Evolutionary conservation across 2,113 vertebrate genomes (phyloP), one percentile per base, ranked within the genome.

Genomic region (Elachura formosa): DNA sequence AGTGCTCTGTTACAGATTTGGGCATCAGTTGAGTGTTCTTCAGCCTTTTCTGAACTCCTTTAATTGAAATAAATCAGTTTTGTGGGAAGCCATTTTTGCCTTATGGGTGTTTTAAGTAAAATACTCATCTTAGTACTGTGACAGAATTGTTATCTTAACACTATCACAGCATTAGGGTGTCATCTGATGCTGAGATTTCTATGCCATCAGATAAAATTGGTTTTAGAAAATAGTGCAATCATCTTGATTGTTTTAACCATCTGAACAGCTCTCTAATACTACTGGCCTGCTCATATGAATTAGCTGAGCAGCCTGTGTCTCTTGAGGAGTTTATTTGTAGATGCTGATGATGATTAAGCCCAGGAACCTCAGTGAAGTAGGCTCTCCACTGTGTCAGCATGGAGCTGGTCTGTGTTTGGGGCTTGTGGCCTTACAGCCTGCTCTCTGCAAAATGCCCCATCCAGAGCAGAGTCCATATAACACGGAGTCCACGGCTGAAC

Each of bases 171-270:
- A 66, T 82, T 72, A 93, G 64, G 34, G 15, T 67, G 72, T 90
- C 40, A 45, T 79, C 78, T 79, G 68, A 84, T 76, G 89, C 76
- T 71, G 40, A 82, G 55, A 73, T 84, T 93, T 91, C 73, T 59
- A 3, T 89, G 79, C 84, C 80, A 66, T 93, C 82, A 87, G 83
- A 63, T 81, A 78, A 79, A 88, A 90, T 46, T 58, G n/a, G n/a
- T 29, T 90, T 77, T 90, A 82, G 91, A 71, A 96, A 89, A 73
- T 40, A 63, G 48, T 21, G 82, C 87, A 76, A 59, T 81, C 63
- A 64, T 90, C 84, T 78, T 40, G 48, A 40, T 85, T 81, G 56
- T 51, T 89, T 85, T 56, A 73, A 68, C 58, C 40, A 31, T 61
- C 59, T 88, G 41, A 96, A 38, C 83, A 66, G 38, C 77, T 67